These are phyloP conservation scores for Leucoptera coffeella DNA, from an alignment of 2,888 invertebrate species.

Conservation along the genomic window DNA sequence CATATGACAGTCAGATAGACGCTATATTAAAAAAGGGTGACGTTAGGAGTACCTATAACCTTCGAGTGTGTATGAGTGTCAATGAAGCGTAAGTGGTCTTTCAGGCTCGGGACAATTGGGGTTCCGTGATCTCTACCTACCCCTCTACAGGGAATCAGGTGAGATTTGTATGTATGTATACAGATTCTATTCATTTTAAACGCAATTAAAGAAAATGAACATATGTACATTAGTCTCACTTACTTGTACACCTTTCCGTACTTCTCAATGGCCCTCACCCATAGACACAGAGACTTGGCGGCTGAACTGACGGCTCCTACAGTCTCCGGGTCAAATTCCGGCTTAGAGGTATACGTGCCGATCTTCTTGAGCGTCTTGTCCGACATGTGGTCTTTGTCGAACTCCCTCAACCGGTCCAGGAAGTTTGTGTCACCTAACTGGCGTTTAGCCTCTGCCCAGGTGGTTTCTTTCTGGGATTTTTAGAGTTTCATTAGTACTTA, in stretches of 20 bases:
- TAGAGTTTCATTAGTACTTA: background rate
- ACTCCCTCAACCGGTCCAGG: slow-evolving; percentile 70
- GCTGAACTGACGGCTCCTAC: slow-evolving; percentile 80
- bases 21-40: too few relatives aligned
- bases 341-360: slow-evolving; percentile 68
- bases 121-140: too few relatives aligned
- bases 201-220: too few relatives aligned
- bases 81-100: too few relatives aligned
- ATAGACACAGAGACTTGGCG: slow-evolving; percentile 82
- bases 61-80: too few relatives aligned
- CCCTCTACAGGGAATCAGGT: too few relatives aligned
- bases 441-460: slow-evolving; percentile 83
- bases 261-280: slow-evolving; percentile 89
- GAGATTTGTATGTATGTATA: too few relatives aligned
- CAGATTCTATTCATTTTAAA: too few relatives aligned
- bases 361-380: slow-evolving; percentile 79
- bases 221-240: slow-evolving; percentile 16
- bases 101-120: too few relatives aligned
- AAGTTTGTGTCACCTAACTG: slow-evolving; percentile 79
- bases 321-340: slow-evolving; percentile 82
- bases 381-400: slow-evolving; percentile 82
- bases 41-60: too few relatives aligned
- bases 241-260: slow-evolving; percentile 84
- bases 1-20: too few relatives aligned
- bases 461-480: slow-evolving; percentile 58